Conservation (phyloP, 2,797 vertebrate species). For the Avahi laniger region DNA sequence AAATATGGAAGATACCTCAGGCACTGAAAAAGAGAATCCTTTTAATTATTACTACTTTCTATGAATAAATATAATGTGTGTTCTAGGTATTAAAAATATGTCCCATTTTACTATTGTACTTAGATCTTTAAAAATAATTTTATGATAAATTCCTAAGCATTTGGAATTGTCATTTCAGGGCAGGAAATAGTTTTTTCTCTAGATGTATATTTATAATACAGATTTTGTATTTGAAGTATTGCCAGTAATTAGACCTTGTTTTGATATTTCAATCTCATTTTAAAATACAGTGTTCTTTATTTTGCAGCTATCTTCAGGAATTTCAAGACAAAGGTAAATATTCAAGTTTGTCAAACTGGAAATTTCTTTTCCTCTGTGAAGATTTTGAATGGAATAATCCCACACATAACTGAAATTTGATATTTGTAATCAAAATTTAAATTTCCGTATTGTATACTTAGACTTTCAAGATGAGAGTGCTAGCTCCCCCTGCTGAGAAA, state of each 20-base stretch:
- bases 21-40: slow-evolving; percentile 4
- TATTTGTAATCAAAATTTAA: slow-evolving; percentile 54
- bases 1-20: slow-evolving; percentile 39
- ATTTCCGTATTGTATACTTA: neutral
- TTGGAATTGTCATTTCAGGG: slow-evolving; percentile 54
- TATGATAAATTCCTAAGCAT: neutral
- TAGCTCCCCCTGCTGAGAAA: slow-evolving; percentile 86
- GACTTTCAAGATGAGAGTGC: slow-evolving; percentile 79
- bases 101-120: slow-evolving; percentile 22
- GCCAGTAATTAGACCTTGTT: slow-evolving; percentile 12
- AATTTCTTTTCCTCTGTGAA: neutral
- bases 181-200: slow-evolving; percentile 31
- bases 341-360: neutral
- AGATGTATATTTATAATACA: slow-evolving; percentile 34
- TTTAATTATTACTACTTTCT: slow-evolving; percentile 31
- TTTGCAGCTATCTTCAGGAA: slow-evolving; percentile 90
- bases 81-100: neutral
- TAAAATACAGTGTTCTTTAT: slow-evolving; percentile 63
- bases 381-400: slow-evolving; percentile 40
- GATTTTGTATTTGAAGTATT: slow-evolving; percentile 56
- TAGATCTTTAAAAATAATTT: slow-evolving; percentile 25
- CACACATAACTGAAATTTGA: slow-evolving; percentile 42
- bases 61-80: slow-evolving; percentile 33
- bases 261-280: slow-evolving; percentile 50
- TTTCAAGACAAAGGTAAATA: slow-evolving; percentile 93